Percentiles rank a stretch among this genome's conserved stretches.
These are phyloP conservation scores for Sitophilus oryzae DNA, from an alignment of 1,140 invertebrate genomes.

Conservation along the genomic window DNA sequence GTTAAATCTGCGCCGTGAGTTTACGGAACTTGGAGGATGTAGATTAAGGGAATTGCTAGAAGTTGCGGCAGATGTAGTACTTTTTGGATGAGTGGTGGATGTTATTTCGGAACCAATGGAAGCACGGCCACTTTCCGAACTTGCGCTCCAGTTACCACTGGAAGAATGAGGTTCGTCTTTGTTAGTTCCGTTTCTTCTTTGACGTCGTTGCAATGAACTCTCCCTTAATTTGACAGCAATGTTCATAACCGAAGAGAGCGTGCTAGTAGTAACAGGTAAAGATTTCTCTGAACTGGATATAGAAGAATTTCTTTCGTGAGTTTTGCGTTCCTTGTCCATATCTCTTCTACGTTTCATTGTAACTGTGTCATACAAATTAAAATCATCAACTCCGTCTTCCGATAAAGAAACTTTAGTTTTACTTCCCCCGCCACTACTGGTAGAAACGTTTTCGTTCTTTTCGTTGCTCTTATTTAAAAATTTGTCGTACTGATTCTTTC, in stretches of 20 bases:
- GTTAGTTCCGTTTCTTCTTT: conserved; percentile 49
- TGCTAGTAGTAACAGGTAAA: conserved; percentile 51
- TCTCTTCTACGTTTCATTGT: conserved; percentile 52
- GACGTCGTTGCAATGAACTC: conserved; percentile 58
- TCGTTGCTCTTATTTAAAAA: conserved; percentile 55
- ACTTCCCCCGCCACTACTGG: conserved; percentile 23
- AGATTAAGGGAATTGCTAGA: conserved; percentile 61
- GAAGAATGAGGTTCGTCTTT: conserved; percentile 79
- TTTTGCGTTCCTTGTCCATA: conserved; percentile 47
- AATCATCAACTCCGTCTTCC: conserved; percentile 49
- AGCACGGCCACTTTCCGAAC: conserved; percentile 80
- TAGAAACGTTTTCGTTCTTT: conserved; percentile 16
- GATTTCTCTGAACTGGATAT: conserved; percentile 63
- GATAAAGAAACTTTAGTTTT: conserved; percentile 15
- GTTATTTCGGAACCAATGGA: conserved; percentile 76
- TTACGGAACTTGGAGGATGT: conserved; percentile 61
- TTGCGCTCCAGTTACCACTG: conserved; percentile 90
- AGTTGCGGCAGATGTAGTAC: conserved; percentile 58
- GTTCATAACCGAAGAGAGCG: conserved; percentile 51
- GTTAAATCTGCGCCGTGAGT: conserved; percentile 56
- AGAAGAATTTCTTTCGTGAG: conserved; percentile 68
- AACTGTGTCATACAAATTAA: conserved; percentile 59
- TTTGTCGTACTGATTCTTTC: conserved; percentile 65
- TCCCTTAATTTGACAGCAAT: conserved; percentile 66
- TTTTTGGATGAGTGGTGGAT: conserved; percentile 63